These are phyloP conservation scores for Zaprionus gabonicus DNA, from an alignment of 1,140 invertebrate species.

Conservation along the genomic window DNA sequence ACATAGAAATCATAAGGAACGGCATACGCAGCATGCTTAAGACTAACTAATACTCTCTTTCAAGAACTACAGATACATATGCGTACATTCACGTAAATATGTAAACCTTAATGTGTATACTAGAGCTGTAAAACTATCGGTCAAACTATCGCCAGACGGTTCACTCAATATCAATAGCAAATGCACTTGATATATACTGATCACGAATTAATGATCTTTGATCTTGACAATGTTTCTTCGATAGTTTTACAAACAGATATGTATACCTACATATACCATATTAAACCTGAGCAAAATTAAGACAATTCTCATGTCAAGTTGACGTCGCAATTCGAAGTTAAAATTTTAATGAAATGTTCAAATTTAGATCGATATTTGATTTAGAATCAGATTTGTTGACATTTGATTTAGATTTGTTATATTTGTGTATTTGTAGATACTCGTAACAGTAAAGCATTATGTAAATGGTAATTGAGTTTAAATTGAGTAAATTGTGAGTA, in stretches of 20 bases:
- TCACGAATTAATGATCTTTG: background rate
- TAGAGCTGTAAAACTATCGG: constrained; percentile 19
- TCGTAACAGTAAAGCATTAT: background rate
- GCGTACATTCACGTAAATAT: constrained; percentile 7
- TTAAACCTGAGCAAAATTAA: constrained; percentile 68
- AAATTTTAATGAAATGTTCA: background rate
- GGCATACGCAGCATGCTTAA: constrained; percentile 66
- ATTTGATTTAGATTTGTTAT: background rate
- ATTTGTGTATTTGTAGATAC: background rate
- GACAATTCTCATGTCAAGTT: constrained; percentile 61
- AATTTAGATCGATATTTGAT: background rate
- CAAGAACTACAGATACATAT: constrained; percentile 35
- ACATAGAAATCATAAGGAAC: background rate
- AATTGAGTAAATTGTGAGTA: constrained; percentile 9
- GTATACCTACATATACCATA: constrained; percentile 2
- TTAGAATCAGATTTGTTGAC: background rate
- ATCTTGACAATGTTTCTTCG: background rate
- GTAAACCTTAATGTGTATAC: constrained; percentile 16
- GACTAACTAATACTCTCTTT: constrained; percentile 50
- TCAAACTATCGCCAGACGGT: background rate
- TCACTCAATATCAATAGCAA: too few relatives aligned
- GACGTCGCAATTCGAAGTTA: background rate
- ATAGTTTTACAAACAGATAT: background rate
- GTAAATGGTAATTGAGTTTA: background rate
- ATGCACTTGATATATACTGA: background rate